Evolutionary conservation across 2,888 invertebrate species (phyloP), one percentile per base, ranked within the genome.

Genomic region (Acronicta alni): DNA sequence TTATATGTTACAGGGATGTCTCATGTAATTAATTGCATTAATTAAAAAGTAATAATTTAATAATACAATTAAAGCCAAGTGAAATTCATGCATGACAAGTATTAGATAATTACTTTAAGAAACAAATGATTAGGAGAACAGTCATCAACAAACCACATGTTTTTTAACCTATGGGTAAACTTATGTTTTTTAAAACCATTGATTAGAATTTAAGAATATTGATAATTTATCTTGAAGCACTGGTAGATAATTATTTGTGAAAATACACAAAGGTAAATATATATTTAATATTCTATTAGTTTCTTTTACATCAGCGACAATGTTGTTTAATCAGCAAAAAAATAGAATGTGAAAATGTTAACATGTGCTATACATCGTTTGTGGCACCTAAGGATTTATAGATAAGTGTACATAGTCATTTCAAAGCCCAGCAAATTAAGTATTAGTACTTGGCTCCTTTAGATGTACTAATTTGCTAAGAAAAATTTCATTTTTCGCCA

Each of bases 51-150:
- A 16, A 59, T 44, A 9, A 65, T 67, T 37, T 26, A n/a, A 53
- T 65, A 16, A 35, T 67, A 59, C 30, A 5, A 39, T 57, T 48
- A 39, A 63, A 57, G 57, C 44, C 57, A 57, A 49, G 37, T 44
- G 45, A 48, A 41, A 14, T 30, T 30, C 4, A 12, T 67, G 35
- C 43, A 38, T 52, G 43, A 12, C 52, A 47, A 67, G 42, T 18
- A 49, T 48, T 37, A 15, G 7, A 63, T 35, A 45, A 48, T 32
- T 58, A n/a, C 17, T 18, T 4, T 4, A 17, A 17, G 12, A 41
- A 41, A 41, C 20, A 41, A 41, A 41, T 16, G 16, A 16, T 9
- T 10, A 16, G 1, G 0, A 9, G 9, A n/a, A n/a, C 14, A n/a
- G n/a, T 3, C 26, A 30, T 30, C n/a, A 35, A 6, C n/a, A n/a